Conservation (phyloP, 1,140 invertebrate genomes). For the Drosophila ercepeae region DNA sequence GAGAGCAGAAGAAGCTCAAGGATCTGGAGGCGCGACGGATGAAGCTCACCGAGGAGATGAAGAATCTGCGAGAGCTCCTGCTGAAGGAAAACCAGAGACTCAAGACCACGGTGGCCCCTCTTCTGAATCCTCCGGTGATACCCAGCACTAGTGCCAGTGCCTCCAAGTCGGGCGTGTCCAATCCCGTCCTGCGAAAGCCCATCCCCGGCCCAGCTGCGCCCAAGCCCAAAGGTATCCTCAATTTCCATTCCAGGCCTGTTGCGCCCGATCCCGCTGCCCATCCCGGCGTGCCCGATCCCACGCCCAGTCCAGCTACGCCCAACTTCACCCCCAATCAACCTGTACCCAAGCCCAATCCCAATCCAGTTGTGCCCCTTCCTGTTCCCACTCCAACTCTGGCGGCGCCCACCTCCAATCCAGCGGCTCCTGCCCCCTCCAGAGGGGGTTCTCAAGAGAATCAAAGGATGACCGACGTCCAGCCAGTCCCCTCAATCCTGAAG, state of each 20-base stretch:
- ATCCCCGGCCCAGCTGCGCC: too few relatives aligned
- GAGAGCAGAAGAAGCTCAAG: conserved; percentile 36
- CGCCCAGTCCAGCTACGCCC: neutral
- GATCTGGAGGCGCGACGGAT: conserved; percentile 27
- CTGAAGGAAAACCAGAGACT: conserved; percentile 16
- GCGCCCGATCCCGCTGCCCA: too few relatives aligned
- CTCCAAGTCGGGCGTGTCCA: neutral
- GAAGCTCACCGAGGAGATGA: conserved; percentile 33
- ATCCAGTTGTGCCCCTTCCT: too few relatives aligned
- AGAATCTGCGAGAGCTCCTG: conserved; percentile 15
- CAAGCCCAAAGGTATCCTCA: too few relatives aligned
- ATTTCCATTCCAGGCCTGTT: too few relatives aligned
- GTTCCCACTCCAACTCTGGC: too few relatives aligned
- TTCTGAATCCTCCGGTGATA: neutral
- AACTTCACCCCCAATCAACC: too few relatives aligned
- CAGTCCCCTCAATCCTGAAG: neutral
- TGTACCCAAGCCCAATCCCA: too few relatives aligned
- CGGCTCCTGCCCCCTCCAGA: too few relatives aligned
- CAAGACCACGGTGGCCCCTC: neutral
- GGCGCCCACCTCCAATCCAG: too few relatives aligned
- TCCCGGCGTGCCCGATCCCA: neutral
- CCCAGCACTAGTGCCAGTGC: neutral
- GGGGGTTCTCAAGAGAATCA: too few relatives aligned
- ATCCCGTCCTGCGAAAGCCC: too few relatives aligned
- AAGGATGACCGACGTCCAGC: neutral